Conservation (phyloP, 2,888 invertebrate species). For the Nomada flava region DNA sequence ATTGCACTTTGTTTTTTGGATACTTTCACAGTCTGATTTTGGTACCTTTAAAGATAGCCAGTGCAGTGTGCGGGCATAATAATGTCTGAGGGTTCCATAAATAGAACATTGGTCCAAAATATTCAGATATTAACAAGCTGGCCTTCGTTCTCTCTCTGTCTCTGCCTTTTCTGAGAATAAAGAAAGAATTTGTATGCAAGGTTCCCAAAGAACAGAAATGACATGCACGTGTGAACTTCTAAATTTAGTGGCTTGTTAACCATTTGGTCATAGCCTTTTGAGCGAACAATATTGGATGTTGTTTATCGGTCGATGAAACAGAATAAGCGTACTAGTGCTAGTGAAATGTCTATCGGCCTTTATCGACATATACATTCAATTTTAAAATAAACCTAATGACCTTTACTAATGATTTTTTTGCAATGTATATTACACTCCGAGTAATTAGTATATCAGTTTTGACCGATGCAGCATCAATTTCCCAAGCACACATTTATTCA, state of each 20-base stretch:
- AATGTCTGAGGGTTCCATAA: background rate
- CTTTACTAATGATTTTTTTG: slow-evolving; percentile 32
- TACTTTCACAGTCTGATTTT: background rate
- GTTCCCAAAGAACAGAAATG: slow-evolving; percentile 29
- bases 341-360: slow-evolving; percentile 29
- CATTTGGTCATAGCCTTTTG: slow-evolving; percentile 21
- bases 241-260: slow-evolving; percentile 43
- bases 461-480: background rate
- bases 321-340: slow-evolving; percentile 5
- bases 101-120: slow-evolving; percentile 11
- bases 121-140: slow-evolving; percentile 8
- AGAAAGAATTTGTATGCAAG: slow-evolving; percentile 6
- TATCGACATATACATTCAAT: slow-evolving; percentile 3
- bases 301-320: slow-evolving; percentile 32
- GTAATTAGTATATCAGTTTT: background rate
- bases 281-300: slow-evolving; percentile 25
- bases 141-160: slow-evolving; percentile 9
- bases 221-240: slow-evolving; percentile 35
- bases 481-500: background rate
- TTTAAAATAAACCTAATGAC: slow-evolving; percentile 29
- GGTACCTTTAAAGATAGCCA: background rate
- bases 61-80: background rate
- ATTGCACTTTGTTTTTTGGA: background rate
- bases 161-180: slow-evolving; percentile 23
- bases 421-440: background rate